phyloP scores from a whole-genome alignment of 2,888 invertebrate genomes.

The Chouioia cunea region DNA sequence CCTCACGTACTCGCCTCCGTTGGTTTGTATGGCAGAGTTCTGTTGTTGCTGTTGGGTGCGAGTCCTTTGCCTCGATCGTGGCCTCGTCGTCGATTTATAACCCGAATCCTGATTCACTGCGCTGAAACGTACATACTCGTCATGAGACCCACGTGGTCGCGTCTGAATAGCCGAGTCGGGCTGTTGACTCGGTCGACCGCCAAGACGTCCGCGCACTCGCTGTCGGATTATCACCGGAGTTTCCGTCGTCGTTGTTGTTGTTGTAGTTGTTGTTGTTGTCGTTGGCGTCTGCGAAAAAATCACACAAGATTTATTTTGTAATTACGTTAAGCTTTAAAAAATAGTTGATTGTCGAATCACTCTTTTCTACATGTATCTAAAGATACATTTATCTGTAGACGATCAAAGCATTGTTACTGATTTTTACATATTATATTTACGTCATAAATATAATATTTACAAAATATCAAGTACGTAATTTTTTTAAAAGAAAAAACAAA shows the following conservation, averaged over 20 bases:
- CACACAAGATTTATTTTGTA: too few relatives aligned
- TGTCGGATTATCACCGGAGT: conserved; percentile 60
- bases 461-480: neutral
- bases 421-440: too few relatives aligned
- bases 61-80: conserved; percentile 43
- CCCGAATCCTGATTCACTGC: conserved; percentile 57
- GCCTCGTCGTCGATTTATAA: conserved; percentile 18
- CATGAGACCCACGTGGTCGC: conserved; percentile 59
- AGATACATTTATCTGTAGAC: too few relatives aligned
- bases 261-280: conserved; percentile 18
- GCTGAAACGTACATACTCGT: conserved; percentile 65
- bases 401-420: too few relatives aligned
- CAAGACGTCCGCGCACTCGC: conserved; percentile 57
- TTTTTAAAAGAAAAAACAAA: conserved; percentile 1
- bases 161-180: conserved; percentile 62
- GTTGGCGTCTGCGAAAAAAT: neutral
- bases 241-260: conserved; percentile 54
- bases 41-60: conserved; percentile 49
- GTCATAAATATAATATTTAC: too few relatives aligned
- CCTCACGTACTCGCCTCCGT: conserved; percentile 63
- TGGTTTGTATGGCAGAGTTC: conserved; percentile 59
- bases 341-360: too few relatives aligned
- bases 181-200: conserved; percentile 49
- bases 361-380: too few relatives aligned
- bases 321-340: neutral